Conservation (phyloP, 2,888 invertebrate genomes). For the Homarus gammarus region DNA sequence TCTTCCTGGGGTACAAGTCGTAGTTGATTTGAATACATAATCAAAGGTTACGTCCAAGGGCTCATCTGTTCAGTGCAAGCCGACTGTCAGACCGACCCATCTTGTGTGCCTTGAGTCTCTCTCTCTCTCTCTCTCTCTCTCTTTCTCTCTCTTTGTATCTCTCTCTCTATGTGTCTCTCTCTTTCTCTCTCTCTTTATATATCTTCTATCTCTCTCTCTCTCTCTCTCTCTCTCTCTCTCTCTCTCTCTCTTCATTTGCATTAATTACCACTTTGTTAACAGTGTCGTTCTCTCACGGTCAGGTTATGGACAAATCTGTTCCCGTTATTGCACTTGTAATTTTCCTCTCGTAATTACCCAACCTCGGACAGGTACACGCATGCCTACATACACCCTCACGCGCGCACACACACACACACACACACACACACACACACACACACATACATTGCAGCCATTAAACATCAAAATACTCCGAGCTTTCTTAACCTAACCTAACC, state of each 20-base stretch:
- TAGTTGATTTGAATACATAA: conserved; percentile 57
- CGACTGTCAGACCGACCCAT: conserved; percentile 34
- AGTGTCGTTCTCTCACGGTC: not conserved
- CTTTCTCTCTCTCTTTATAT: conserved; percentile 5
- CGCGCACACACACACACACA: too few species aligned
- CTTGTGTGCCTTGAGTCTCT: conserved; percentile 37
- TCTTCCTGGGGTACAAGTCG: conserved; percentile 25
- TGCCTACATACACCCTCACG: too few species aligned
- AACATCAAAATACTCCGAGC: too few species aligned
- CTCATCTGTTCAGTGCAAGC: conserved; percentile 34
- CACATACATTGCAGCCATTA: not conserved
- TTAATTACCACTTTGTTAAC: not conserved
- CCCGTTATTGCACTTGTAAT: not conserved
- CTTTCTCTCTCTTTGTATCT: conserved; percentile 43
- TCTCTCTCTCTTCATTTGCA: not conserved
- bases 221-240: not conserved
- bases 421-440: not conserved
- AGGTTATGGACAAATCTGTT: not conserved
- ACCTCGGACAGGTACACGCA: not conserved
- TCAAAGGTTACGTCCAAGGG: conserved; percentile 34
- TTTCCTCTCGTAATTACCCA: not conserved
- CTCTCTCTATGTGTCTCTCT: conserved; percentile 37
- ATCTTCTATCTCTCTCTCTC: conserved; percentile 4
- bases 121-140: conserved; percentile 49
- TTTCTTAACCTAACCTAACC: too few species aligned